Base-by-base conservation (phyloP, 2,113 vertebrate genomes). In the Muntiacus muntjak region DNA sequence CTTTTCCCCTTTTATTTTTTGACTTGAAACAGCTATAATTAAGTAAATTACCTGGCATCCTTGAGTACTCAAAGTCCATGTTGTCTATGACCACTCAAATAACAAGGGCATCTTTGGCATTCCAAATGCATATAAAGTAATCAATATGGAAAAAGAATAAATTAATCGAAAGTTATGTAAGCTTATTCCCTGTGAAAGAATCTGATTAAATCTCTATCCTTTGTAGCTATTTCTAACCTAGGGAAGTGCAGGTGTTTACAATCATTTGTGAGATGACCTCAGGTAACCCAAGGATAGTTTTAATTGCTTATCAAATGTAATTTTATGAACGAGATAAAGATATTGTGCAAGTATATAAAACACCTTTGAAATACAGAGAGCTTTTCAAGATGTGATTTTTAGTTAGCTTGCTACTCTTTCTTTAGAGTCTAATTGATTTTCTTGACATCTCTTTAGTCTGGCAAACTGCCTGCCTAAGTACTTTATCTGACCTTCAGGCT, bases 381-480 rank as follows among this genome's bases (percentile, higher is more conserved):
- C 94, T 97, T 98, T 98, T 99, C 98, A 97, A 98, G 99, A 99
- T 98, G 98, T 98, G 98, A 98, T 99, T 98, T 99, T 99, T 98
- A 98, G 98, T 99, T 99, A 97, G 98, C 98, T 98, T 93, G 97
- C 98, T 98, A 97, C 99, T 99, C 98, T 98, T 99, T 99, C 99
- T 99, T 99, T 98, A 99, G 98, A 98, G 98, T 98, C 98, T 99
- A 99, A 99, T 99, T 99, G 99, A 99, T 99, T 99, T 99, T 99
- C 98, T 99, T 99, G 99, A 99, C 99, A 99, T 99, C 99, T 99
- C 98, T 99, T 99, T 99, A 99, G 99, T 98, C 99, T 99, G 99
- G 99, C 99, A 99, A 97, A 93, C 98, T 99, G 99, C 99, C 99
- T 98, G 98, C 98, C 98, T 99, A 99, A 99, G 99, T 99, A 99